These are phyloP conservation scores for Protomyctophum bolini DNA, from an alignment of 2,113 vertebrate genomes.

Conservation along the genomic window DNA sequence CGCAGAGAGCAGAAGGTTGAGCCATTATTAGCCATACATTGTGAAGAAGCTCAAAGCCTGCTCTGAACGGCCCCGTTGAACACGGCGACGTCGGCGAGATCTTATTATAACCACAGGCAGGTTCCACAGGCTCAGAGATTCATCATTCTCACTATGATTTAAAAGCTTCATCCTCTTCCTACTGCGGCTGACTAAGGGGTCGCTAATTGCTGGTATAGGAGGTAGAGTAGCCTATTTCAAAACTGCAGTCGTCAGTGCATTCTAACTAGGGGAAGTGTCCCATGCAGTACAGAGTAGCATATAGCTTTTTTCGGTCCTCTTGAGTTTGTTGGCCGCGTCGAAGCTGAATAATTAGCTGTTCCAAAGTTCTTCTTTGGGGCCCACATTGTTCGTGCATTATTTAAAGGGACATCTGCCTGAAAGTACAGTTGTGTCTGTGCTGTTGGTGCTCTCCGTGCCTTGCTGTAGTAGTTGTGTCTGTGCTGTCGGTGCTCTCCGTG, in stretches of 20 bases:
- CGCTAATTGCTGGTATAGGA: conserved; percentile 21
- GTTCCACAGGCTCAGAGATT: conserved; percentile 10
- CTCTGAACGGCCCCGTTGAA: neutral
- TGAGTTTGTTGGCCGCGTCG: conserved; percentile 66
- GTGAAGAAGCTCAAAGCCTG: conserved; percentile 10
- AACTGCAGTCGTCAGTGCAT: conserved; percentile 27
- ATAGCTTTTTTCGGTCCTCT: conserved; percentile 28
- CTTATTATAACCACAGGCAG: conserved; percentile 22
- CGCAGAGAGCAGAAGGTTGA: conserved; percentile 1
- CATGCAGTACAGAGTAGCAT: conserved; percentile 21
- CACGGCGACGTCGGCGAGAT: conserved; percentile 11
- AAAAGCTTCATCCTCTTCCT: conserved; percentile 1
- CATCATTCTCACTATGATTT: conserved; percentile 8
- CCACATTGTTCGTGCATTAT: conserved; percentile 73
- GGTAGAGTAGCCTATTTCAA: conserved; percentile 38
- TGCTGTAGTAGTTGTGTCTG: conserved; percentile 56
- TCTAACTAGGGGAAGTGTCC: conserved; percentile 13
- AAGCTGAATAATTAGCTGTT: conserved; percentile 71
- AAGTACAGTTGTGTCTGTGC: conserved; percentile 60
- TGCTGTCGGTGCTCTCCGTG: conserved; percentile 50
- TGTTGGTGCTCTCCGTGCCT: conserved; percentile 48
- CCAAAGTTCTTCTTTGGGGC: conserved; percentile 64
- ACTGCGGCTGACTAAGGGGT: conserved; percentile 1
- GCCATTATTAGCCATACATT: neutral
- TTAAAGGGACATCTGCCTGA: conserved; percentile 74